phyloP scores from a whole-genome alignment of 2,113 vertebrate genomes.

The Ifrita kowaldi region DNA sequence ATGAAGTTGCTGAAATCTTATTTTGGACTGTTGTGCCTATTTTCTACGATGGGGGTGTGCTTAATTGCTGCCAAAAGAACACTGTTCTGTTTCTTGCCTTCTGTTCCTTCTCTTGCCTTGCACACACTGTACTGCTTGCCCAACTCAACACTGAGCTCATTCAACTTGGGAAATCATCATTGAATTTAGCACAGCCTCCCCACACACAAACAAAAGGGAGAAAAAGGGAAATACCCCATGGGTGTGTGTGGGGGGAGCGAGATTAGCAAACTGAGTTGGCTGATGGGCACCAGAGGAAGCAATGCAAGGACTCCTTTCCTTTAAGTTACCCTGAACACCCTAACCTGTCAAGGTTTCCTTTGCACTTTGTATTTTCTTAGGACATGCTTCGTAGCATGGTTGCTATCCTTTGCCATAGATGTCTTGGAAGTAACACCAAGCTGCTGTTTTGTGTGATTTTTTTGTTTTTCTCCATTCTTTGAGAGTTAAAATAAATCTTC shows the following conservation, averaged over 20 bases:
- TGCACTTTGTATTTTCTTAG: neutral
- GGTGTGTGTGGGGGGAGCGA: fast-evolving
- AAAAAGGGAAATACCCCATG: neutral
- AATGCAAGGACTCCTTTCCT: neutral
- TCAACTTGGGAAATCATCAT: neutral
- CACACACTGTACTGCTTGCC: neutral
- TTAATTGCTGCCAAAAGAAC: neutral
- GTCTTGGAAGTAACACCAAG: neutral
- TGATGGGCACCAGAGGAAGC: neutral
- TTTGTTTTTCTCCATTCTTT: neutral
- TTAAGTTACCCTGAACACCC: neutral
- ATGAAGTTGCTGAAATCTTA: neutral
- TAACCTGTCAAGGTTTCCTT: neutral
- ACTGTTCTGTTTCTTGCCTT: neutral
- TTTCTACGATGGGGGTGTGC: neutral
- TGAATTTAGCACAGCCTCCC: neutral
- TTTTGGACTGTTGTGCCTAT: neutral
- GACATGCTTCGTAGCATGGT: neutral
- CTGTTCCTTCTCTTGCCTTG: neutral
- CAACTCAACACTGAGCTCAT: neutral
- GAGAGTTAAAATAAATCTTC: neutral
- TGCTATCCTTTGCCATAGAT: neutral
- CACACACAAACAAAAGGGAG: neutral
- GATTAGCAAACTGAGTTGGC: neutral
- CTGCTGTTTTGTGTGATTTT: neutral